Base-by-base conservation (phyloP, 2,888 invertebrate genomes). In the Teleiodes luculella region DNA sequence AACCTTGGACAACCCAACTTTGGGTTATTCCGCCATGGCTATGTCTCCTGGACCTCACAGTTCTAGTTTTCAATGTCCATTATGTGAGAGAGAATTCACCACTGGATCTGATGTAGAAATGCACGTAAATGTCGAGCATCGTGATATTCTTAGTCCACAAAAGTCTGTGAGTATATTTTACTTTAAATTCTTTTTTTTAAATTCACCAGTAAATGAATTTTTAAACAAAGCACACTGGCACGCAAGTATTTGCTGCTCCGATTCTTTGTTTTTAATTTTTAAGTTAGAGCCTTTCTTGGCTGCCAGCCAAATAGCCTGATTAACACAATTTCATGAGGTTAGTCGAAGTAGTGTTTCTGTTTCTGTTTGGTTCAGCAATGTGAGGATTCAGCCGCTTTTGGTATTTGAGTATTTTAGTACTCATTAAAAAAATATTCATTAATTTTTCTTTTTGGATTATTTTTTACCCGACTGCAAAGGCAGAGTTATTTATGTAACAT, bases 41-140 rank as follows among this genome's bases (percentile, higher is more conserved):
- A 66, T 86, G 75, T 86, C 90, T 16, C 86, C 86, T 1, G 86
- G 84, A 0, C 83, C 89, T 6, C 83, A 91, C 43, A 76, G 81
- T 16, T 88, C 90, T 0, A 74, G 91, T 8, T 94, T 92, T 66
- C 93, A 94, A 61, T 96, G 96, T 74, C 96, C 96, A 0, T 91
- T 96, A 43, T 96, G 96, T 80, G 92, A 93, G 57, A 92, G 92
- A 62, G 91, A 92, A 48, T 95, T 95, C 72, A 90, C 92, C 46
- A 93, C 93, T 64, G 92, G 93, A n/a, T 92, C 94, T 1, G 95
- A 95, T 74, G 91, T 96, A 50, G 96, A 96, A 79, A 82, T 95
- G 49, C 97, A 97, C 74, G 96, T 96, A 0, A 96, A 96, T 83
- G 94, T 95, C 55, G 95, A 95, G 68, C 96, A 96, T 76, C 91